Base-by-base conservation (phyloP, 1,140 invertebrate species). In the Heliconius hermathena region DNA sequence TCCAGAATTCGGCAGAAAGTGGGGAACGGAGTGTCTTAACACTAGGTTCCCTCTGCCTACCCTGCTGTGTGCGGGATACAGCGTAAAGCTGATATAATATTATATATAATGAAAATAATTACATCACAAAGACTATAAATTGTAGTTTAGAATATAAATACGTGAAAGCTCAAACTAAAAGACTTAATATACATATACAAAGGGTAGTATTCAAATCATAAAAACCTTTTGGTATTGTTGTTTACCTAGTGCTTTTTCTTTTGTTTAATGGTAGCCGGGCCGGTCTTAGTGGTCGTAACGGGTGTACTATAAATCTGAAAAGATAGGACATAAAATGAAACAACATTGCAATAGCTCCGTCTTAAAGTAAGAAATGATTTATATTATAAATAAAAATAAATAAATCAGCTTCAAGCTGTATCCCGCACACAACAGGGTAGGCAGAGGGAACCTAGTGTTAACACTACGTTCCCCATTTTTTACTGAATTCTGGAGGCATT, bases 311-410 rank as follows among this genome's bases (percentile, higher is more conserved):
- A 72, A 72, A 72, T 72, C 71, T 41, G 71, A 72, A 72, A 72
- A 72, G 71, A 72, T 72, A 41, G 71, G 33, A 72, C 36, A 72
- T 41, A 72, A 72, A 72, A 72, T 72, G 33, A 38, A 71, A 71
- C 9, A 38, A 71, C 70, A 20, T 38, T 71, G 71, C 41, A 72
- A 72, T 66, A 72, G 71, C 18, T 8, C 29, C 18, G 36, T 71
- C 18, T 72, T 72, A 72, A 26, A 72, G n/a, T 66, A 29, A 9
- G 11, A 16, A 66, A 66, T 66, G 57, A 66, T 66, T 26, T 66
- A 60, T 60, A 60, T 57, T 57, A 57, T 8, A 57, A 57, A 33
- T 33, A 33, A 33, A 33, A 33, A 33, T 33, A 33, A 33, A 33
- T 33, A 33, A 33, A 33, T 33, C 33, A 33, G 33, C 33, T 33